phyloP scores from a whole-genome alignment of 2,113 vertebrate species.

The Myrmophylax atrothorax region DNA sequence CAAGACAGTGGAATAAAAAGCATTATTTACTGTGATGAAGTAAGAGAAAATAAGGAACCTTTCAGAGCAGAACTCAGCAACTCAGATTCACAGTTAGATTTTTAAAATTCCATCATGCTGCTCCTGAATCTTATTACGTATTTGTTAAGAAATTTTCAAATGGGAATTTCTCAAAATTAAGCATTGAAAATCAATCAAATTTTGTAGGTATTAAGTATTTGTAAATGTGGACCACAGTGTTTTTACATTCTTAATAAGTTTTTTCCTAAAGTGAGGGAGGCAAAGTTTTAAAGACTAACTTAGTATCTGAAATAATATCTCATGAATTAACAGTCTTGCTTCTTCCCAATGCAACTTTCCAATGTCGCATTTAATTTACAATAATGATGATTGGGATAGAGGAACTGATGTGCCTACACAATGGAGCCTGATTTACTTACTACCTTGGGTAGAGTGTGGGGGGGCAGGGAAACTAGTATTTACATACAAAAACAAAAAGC shows the following conservation, averaged over 20 bases:
- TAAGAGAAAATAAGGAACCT: neutral
- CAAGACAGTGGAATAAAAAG: neutral
- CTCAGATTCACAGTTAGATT: fast-evolving
- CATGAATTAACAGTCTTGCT: neutral
- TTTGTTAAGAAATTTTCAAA: neutral
- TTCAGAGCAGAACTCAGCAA: neutral
- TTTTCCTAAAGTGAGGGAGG: neutral
- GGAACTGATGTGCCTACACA: neutral
- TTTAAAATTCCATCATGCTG: neutral
- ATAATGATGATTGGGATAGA: neutral
- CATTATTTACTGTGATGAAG: neutral
- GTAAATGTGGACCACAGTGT: neutral
- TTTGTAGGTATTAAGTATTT: neutral
- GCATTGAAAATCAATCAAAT: neutral
- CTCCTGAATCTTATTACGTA: neutral
- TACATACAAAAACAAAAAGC: neutral
- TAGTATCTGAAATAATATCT: neutral
- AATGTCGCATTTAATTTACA: neutral
- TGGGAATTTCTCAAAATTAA: neutral
- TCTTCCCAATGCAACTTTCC: neutral
- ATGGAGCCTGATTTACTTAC: neutral
- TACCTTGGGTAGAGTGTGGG: neutral
- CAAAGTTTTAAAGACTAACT: neutral
- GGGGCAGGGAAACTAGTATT: neutral
- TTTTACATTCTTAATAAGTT: neutral